Base-by-base conservation (phyloP, 1,140 invertebrate genomes). In the Polypedilum vanderplanki region DNA sequence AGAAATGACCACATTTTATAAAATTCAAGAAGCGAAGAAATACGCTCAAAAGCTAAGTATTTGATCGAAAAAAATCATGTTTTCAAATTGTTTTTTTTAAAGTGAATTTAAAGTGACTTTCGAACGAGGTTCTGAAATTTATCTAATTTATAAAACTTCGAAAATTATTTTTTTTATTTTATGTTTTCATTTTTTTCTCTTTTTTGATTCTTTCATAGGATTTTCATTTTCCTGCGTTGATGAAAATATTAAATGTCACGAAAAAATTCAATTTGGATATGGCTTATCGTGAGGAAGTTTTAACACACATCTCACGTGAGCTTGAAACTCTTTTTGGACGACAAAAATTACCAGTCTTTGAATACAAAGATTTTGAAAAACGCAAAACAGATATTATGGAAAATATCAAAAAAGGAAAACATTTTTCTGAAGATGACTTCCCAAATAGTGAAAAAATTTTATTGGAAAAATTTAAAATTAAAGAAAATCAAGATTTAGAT, bases 361-460 rank as follows among this genome's bases (percentile, higher is more conserved):
- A 75, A 3, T 76, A 75, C 7, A 77, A 79, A 5, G 78, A 81
- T 7, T 83, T 80, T 74, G 78, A 79, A 1, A 79, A 76, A 0
- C 75, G 73, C 75, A 77, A 79, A 18, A 33, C 74, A 0, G 78
- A 79, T 64, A 83, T 85, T 64, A 79, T 78, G 46, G 80, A 81
- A 41, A 83, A 85, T 81, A 81, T 86, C 17, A 81, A 79, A 64
- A 80, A 80, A 74, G 79, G 81, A 7, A 77, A 76, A 15, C 86
- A 87, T 79, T 83, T 79, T 67, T 77, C 79, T 15, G 85, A 86
- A 77, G 80, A 80, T 12, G 76, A 79, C 1, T 81, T 82, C 0
- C 78, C 76, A 8, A 79, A 80, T 1, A 81, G 82, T 65, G 81
- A 81, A 75, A 74, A 74, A 17, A 74, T 74, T 57, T 74, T 74